These are phyloP conservation scores for Zhuqinia jingwanae DNA, from an alignment of 2,888 invertebrate genomes.

Conservation along the genomic window DNA sequence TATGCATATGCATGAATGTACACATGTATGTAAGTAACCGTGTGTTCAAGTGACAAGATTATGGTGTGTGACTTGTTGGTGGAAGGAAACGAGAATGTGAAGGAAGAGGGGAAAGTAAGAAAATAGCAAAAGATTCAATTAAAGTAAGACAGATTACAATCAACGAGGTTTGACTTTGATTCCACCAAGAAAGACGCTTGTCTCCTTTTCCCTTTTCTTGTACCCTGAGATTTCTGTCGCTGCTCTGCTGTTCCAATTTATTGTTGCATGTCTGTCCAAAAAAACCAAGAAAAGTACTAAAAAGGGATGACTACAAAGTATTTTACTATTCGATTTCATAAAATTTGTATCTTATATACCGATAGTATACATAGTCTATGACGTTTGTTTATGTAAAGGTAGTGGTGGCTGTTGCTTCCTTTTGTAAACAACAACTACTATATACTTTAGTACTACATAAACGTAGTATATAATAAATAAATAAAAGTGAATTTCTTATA, in stretches of 20 bases:
- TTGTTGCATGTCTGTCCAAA: constrained; percentile 10
- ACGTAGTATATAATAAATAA: constrained; percentile 8
- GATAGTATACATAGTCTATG: no score
- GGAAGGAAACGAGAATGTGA: background rate
- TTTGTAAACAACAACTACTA: no score
- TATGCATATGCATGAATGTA: no score
- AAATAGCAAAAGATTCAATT: constrained; percentile 54
- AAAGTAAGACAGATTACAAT: constrained; percentile 63
- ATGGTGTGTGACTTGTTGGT: constrained; percentile 2
- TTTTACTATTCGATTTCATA: constrained; percentile 3
- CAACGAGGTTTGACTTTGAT: constrained; percentile 56
- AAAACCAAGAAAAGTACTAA: background rate
- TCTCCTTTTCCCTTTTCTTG: background rate
- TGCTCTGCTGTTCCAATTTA: constrained; percentile 32
- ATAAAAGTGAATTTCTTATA: background rate
- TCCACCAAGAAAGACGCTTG: constrained; percentile 25
- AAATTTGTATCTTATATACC: constrained; percentile 17
- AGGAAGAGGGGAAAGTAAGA: background rate
- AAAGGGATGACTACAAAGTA: constrained; percentile 16
- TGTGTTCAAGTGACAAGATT: constrained; percentile 3
- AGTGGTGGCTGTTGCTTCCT: background rate
- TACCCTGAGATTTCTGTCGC: background rate
- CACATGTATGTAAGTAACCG: no score
- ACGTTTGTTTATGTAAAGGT: no score
- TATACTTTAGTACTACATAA: background rate